Evolutionary conservation across 1,140 invertebrate species (phyloP).

Genomic region (Lethrus apterus): DNA sequence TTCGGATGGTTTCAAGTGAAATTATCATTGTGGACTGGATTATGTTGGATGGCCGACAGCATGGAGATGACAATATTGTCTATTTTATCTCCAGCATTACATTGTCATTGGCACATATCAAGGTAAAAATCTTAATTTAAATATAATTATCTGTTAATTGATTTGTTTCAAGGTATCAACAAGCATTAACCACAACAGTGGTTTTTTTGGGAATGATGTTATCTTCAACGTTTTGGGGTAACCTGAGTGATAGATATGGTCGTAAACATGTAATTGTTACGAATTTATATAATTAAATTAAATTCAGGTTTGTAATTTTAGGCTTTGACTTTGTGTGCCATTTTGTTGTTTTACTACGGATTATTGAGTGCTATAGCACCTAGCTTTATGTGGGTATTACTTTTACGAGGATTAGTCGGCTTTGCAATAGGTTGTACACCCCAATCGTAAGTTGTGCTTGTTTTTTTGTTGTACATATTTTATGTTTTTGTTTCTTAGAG

Average conservation of each 20-base stretch:
- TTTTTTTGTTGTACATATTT: neutral
- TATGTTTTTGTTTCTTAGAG: neutral
- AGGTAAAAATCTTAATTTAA: slow-evolving; percentile 44
- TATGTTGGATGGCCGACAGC: slow-evolving; percentile 95
- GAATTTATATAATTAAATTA: slow-evolving; percentile 1
- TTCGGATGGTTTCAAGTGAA: slow-evolving; percentile 96
- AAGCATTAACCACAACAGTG: slow-evolving; percentile 60
- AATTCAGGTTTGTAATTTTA: slow-evolving; percentile 41
- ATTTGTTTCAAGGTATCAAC: slow-evolving; percentile 57
- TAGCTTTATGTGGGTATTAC: slow-evolving; percentile 83
- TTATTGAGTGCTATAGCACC: slow-evolving; percentile 84
- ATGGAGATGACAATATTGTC: slow-evolving; percentile 98
- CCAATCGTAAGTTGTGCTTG: slow-evolving; percentile 93
- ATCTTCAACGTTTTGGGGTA: slow-evolving; percentile 92
- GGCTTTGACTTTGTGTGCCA: slow-evolving; percentile 79
- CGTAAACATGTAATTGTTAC: slow-evolving; percentile 63
- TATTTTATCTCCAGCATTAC: slow-evolving; percentile 84
- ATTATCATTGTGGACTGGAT: slow-evolving; percentile 73
- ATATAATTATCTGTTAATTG: neutral
- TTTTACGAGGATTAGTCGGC: slow-evolving; percentile 84
- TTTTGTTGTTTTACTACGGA: slow-evolving; percentile 87
- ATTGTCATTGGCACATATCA: slow-evolving; percentile 89
- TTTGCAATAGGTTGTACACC: slow-evolving; percentile 95
- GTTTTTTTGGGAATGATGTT: slow-evolving; percentile 97
- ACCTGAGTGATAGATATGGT: slow-evolving; percentile 90